These are phyloP conservation scores for Malaclemys terrapin DNA, from an alignment of 2,113 vertebrate genomes.

Conservation along the genomic window DNA sequence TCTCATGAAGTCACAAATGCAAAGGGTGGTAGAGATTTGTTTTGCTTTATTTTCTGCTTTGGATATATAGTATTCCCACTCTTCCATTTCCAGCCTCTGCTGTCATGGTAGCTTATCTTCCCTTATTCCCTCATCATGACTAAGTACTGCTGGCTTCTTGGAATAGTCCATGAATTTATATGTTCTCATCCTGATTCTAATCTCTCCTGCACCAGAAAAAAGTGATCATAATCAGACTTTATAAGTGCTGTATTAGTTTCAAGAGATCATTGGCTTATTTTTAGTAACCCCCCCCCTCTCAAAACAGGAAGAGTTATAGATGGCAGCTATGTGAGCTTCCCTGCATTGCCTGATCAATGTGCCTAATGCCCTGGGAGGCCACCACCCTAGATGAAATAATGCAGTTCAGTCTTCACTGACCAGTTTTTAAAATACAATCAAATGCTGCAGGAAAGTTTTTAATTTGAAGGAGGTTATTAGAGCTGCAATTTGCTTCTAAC, in stretches of 20 bases:
- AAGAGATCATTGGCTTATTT: neutral
- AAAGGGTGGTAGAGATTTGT: neutral
- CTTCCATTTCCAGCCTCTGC: rapidly evolving
- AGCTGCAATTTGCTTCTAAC: neutral
- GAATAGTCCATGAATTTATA: neutral
- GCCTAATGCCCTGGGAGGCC: neutral
- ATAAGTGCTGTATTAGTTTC: neutral
- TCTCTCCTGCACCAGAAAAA: neutral
- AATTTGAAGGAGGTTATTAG: neutral
- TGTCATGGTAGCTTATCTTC: neutral
- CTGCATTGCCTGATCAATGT: neutral
- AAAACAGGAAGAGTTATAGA: neutral
- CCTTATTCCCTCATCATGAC: neutral
- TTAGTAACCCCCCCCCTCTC: neutral
- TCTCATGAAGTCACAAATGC: neutral
- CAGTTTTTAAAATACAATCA: neutral
- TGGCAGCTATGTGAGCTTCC: neutral
- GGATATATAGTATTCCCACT: neutral
- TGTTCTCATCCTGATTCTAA: neutral
- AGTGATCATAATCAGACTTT: neutral
- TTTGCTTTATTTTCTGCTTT: neutral
- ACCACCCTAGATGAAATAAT: neutral
- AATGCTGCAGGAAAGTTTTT: neutral
- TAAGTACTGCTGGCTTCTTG: neutral
- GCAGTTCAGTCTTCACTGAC: neutral